Evolutionary conservation across 2,113 vertebrate species (phyloP).

Genomic region (Ancistrus triradiatus): DNA sequence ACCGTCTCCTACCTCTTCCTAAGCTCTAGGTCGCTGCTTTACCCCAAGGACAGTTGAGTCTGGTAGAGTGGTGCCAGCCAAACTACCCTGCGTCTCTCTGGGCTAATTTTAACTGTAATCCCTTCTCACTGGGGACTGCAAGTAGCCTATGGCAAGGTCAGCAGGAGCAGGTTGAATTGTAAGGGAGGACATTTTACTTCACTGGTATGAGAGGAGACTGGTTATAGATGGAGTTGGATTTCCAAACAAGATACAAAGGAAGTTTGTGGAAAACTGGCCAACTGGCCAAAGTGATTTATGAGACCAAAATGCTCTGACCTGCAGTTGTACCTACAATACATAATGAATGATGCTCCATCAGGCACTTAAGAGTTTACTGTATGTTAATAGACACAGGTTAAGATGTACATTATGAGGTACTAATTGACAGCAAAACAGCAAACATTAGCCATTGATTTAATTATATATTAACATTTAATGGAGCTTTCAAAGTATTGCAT

Average conservation of each 20-base stretch:
- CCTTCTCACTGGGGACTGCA: conserved; percentile 8
- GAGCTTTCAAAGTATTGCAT: background rate
- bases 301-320: background rate
- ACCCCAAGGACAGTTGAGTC: conserved; percentile 29
- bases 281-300: conserved; percentile 14
- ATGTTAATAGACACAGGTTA: background rate
- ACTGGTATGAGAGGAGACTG: conserved; percentile 1
- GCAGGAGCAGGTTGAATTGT: conserved; percentile 20
- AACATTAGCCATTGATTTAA: conserved; percentile 8
- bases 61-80: conserved; percentile 16
- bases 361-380: background rate
- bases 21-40: conserved; percentile 35
- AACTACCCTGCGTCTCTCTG: conserved; percentile 5
- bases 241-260: conserved; percentile 2
- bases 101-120: conserved; percentile 33
- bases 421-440: conserved; percentile 7
- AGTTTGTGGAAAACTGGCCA: background rate
- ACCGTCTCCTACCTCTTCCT: background rate
- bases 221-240: conserved; percentile 27
- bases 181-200: background rate
- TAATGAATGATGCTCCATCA: background rate
- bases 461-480: conserved; percentile 18
- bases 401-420: background rate
- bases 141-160: conserved; percentile 38
- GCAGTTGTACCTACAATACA: background rate